Base-by-base conservation (phyloP, 2,888 invertebrate genomes). In the Bellardia pandia region DNA sequence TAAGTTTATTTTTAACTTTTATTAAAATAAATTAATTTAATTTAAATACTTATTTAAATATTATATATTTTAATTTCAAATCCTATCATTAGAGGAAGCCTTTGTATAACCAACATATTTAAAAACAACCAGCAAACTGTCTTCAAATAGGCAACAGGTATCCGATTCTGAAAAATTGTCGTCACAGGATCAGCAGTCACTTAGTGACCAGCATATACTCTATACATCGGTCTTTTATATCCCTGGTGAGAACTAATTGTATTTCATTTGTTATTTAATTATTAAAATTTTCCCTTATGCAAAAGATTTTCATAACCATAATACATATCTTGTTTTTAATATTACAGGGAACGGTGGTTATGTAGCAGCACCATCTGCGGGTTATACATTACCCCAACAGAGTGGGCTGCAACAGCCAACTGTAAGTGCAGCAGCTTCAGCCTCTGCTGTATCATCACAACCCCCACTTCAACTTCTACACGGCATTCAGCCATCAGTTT, bases 311-410 rank as follows among this genome's bases (percentile, higher is more conserved):
- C 45, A 2, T 45, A 45, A 45, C 45, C 45, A 45, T 8, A 64
- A 14, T 14, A 42, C 16, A 37, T 68, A 30, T 5, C 40, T 23
- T 23, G 23, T 69, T 60, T 83, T 85, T 84, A n/a, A 14, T 40
- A 11, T 33, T 72, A 42, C 86, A 92, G 90, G 89, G 88, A 90
- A 91, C 90, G 90, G 92, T 92, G 91, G 92, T 93, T 92, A 92
- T 91, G 93, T 94, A 94, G 94, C 93, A 90, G 93, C 94, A 92
- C 89, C 91, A 86, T 88, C 90, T 89, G 89, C 90, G 91, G 92
- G 91, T 90, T 90, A 89, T 88, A 88, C 90, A 89, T 89, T 90
- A 91, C 90, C 92, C 90, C 90, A 90, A 88, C 92, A 91, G 89
- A 90, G 90, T 91, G 91, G 91, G 77, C 88, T 77, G 82, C 90